These are phyloP conservation scores for Chionoecetes opilio DNA, from an alignment of 1,140 invertebrate genomes.

Conservation along the genomic window DNA sequence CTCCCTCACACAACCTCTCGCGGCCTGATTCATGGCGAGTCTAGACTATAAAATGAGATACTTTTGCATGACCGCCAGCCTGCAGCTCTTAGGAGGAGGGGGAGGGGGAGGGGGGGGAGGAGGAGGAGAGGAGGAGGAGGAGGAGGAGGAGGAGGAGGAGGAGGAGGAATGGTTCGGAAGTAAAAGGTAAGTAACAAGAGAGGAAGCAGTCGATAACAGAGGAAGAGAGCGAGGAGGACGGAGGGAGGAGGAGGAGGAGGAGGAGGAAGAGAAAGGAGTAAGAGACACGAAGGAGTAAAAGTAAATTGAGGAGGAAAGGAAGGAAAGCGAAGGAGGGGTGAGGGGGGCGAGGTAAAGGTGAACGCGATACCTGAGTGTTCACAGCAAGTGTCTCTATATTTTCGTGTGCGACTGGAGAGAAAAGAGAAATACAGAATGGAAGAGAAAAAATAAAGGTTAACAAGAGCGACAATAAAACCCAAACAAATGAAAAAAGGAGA, in stretches of 20 bases:
- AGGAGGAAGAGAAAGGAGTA: not conserved
- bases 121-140: not conserved
- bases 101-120: not conserved
- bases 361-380: too few species aligned
- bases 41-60: not conserved
- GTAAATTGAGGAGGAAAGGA: not conserved
- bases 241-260: not conserved
- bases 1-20: not conserved
- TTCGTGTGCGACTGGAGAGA: too few species aligned
- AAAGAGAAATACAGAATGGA: not conserved
- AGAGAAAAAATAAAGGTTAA: not conserved
- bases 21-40: not conserved
- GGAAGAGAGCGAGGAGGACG: too few species aligned
- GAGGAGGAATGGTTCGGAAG: not conserved
- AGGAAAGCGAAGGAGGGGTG: not conserved
- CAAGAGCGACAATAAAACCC: too few species aligned
- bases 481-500: too few species aligned
- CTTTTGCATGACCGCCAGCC: constrained; percentile 9
- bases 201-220: not conserved
- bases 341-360: not conserved
- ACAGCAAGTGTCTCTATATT: too few species aligned
- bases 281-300: not conserved
- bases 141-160: not conserved
- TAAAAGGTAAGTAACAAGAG: too few species aligned
- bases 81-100: not conserved